phyloP scores from a whole-genome alignment of 2,888 invertebrate species.

The Mesochorus sp. region DNA sequence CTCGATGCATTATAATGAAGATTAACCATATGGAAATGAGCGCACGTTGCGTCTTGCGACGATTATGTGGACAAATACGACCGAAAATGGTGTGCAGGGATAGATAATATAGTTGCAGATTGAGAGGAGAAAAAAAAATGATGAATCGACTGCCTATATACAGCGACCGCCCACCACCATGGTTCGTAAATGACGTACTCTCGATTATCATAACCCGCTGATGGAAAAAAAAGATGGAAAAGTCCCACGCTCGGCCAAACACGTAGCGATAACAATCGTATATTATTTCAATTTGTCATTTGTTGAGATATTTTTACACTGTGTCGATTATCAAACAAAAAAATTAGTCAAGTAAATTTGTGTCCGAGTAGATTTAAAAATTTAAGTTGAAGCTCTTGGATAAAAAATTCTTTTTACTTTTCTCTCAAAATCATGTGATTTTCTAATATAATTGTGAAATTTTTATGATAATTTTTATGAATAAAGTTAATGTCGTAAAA shows the following conservation, averaged over 20 bases:
- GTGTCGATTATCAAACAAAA: not conserved
- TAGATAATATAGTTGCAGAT: conserved; percentile 30
- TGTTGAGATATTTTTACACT: not conserved
- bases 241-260: conserved; percentile 55
- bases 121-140: conserved; percentile 41
- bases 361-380: no score
- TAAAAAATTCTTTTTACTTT: no score
- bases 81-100: conserved; percentile 51
- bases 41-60: not conserved
- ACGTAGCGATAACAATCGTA: conserved; percentile 33
- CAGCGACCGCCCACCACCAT: conserved; percentile 57
- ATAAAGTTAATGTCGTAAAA: no score
- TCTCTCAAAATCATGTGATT: no score
- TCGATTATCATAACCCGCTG: conserved; percentile 66
- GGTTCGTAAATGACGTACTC: conserved; percentile 57
- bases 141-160: conserved; percentile 48
- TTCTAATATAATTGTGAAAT: no score
- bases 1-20: not conserved
- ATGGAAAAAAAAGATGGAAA: no score
- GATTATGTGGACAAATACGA: conserved; percentile 15
- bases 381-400: no score
- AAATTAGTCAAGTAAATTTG: no score
- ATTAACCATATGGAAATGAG: not conserved
- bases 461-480: no score
- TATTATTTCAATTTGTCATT: conserved; percentile 8